A percentile compares a stretch with the other conserved stretches of the same genome.
Evolutionary conservation across 2,888 invertebrate species (phyloP).

Genomic region (Steinernema scapterisci): DNA sequence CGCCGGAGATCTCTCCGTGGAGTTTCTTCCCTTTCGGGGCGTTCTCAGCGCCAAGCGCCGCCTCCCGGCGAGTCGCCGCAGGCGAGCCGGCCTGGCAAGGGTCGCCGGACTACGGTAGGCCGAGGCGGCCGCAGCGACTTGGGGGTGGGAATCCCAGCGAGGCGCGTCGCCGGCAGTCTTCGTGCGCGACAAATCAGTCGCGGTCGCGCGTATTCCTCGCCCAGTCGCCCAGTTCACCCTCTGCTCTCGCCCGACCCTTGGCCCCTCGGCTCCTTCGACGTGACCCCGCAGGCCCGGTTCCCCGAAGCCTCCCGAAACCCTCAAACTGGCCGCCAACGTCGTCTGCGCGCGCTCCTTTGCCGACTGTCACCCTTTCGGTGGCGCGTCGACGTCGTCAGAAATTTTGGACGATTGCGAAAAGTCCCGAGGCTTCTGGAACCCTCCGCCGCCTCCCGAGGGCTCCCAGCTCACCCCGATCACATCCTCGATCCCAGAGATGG

Average conservation of each 20-base stretch:
- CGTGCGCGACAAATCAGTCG: conserved; percentile 14
- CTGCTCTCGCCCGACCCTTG: conserved; percentile 17
- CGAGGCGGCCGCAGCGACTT: not conserved
- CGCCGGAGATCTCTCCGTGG: not conserved
- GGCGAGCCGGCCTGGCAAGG: not conserved
- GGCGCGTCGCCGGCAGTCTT: conserved; percentile 2
- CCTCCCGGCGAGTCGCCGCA: not conserved
- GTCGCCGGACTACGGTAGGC: conserved; percentile 16
- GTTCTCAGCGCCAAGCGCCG: not conserved
- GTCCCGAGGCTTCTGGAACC: conserved; percentile 21
- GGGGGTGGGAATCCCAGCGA: not conserved
- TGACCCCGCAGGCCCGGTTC: not conserved
- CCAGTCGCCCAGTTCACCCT: not conserved
- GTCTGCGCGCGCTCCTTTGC: conserved; percentile 29
- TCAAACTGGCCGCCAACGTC: conserved; percentile 25
- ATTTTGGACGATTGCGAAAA: conserved; percentile 23
- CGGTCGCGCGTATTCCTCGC: conserved; percentile 27
- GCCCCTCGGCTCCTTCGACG: not conserved
- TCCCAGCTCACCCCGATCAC: not conserved
- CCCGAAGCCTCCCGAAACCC: not conserved
- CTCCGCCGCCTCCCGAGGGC: conserved; percentile 13
- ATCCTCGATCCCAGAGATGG: not conserved
- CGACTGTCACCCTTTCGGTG: conserved; percentile 24
- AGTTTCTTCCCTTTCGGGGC: not conserved
- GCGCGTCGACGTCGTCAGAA: conserved; percentile 19